Percentiles rank a stretch among this genome's conserved stretches.
Conservation (phyloP, 1,140 invertebrate species). For the Ips nitidus region DNA sequence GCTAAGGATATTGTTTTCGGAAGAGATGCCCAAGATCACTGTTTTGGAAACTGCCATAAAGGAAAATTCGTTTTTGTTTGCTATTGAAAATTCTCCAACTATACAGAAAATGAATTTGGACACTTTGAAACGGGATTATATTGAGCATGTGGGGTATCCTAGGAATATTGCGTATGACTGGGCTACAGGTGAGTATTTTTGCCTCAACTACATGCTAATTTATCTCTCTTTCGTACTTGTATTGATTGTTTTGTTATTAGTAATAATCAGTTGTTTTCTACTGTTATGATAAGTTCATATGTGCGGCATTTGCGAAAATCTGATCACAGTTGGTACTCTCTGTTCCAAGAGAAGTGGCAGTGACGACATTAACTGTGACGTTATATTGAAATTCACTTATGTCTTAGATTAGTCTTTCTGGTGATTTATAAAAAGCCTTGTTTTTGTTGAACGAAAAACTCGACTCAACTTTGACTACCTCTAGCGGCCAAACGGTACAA, state of each 20-base stretch:
- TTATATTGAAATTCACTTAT: no score
- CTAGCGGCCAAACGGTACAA: no score
- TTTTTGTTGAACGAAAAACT: no score
- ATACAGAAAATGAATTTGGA: conserved; percentile 40
- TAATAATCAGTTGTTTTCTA: neutral
- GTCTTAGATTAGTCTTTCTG: no score
- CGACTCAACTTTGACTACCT: no score
- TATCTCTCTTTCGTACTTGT: neutral
- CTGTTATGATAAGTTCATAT: no score
- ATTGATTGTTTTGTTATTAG: no score
- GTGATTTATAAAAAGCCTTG: no score
- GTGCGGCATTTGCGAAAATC: no score
- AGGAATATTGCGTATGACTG: conserved; percentile 75
- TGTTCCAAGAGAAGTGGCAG: no score
- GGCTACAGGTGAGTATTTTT: conserved; percentile 57
- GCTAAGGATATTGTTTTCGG: conserved; percentile 50
- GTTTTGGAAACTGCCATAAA: conserved; percentile 57
- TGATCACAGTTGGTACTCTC: no score
- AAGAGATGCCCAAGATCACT: conserved; percentile 52
- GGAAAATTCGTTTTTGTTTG: conserved; percentile 50
- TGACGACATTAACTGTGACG: no score
- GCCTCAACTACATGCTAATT: neutral
- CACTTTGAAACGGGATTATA: conserved; percentile 41
- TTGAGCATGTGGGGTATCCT: conserved; percentile 53
- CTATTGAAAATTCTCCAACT: conserved; percentile 50